Percentiles rank a stretch among this genome's conserved stretches.
These are phyloP conservation scores for Oxygymnocypris stewartii DNA, from an alignment of 2,113 vertebrate species.

Conservation along the genomic window DNA sequence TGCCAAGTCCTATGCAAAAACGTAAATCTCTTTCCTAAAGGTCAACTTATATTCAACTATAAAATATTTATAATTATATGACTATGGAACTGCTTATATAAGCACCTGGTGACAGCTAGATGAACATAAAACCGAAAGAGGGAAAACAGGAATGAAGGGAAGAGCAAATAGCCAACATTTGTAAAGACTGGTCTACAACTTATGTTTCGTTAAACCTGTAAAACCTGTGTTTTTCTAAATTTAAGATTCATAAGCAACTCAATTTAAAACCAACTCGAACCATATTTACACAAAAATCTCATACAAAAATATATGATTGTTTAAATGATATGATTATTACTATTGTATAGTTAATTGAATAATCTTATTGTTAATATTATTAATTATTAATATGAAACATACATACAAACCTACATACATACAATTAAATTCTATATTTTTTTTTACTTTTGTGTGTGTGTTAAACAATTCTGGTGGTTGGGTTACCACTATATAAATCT, in stretches of 20 bases:
- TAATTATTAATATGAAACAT: no score
- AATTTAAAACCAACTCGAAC: neutral
- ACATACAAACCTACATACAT: no score
- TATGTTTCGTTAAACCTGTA: neutral
- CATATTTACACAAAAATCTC: no score
- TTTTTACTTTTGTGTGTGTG: no score
- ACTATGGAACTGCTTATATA: constrained; percentile 15
- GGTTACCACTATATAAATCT: neutral
- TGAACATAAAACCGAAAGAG: neutral
- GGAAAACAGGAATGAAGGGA: neutral
- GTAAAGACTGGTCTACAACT: neutral
- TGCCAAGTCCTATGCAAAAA: constrained; percentile 41
- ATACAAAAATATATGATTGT: no score
- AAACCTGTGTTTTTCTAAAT: neutral
- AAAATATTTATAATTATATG: neutral
- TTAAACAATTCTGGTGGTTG: neutral
- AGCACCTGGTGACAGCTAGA: neutral
- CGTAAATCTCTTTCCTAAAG: constrained; percentile 47
- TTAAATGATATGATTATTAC: no score
- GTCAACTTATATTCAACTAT: constrained; percentile 36
- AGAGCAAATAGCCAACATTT: neutral
- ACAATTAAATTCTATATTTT: no score
- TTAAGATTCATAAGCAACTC: neutral
- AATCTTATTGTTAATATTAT: no score
- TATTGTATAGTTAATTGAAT: no score